phyloP scores from a whole-genome alignment of 2,888 invertebrate genomes.

The Fissipunctia ypsillon region DNA sequence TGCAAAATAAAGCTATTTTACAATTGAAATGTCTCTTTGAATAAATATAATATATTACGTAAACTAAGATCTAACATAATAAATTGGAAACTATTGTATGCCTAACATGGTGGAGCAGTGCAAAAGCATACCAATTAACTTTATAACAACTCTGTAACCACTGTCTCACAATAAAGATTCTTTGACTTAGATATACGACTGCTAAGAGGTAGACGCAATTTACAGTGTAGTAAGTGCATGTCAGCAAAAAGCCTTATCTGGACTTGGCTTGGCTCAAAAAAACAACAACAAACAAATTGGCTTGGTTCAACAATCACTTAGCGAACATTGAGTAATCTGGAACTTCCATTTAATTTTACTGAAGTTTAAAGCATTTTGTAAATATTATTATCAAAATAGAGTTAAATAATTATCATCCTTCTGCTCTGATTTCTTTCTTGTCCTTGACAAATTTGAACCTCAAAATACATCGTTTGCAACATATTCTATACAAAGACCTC shows the following conservation, averaged over 20 bases:
- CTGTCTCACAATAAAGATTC: too few relatives aligned
- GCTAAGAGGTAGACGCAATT: not conserved
- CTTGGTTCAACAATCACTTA: not conserved
- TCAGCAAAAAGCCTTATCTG: not conserved
- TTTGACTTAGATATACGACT: not conserved
- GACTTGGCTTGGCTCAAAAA: too few relatives aligned
- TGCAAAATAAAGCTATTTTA: too few relatives aligned
- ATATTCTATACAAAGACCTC: constrained; percentile 12
- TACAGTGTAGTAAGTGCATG: not conserved
- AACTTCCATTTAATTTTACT: not conserved
- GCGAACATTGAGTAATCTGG: not conserved
- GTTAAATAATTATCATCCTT: not conserved
- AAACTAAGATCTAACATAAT: too few relatives aligned
- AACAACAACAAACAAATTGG: too few relatives aligned
- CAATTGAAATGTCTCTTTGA: too few relatives aligned
- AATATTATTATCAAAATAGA: not conserved
- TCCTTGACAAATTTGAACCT: not conserved
- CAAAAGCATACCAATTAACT: too few relatives aligned
- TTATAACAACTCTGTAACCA: too few relatives aligned
- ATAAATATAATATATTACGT: too few relatives aligned
- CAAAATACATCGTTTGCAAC: not conserved
- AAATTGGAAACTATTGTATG: too few relatives aligned
- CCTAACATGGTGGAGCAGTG: too few relatives aligned
- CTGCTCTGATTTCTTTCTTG: not conserved
- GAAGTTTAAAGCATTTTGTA: not conserved